These are phyloP conservation scores for Argopecten irradians DNA, from an alignment of 1,140 invertebrate genomes.

Conservation along the genomic window DNA sequence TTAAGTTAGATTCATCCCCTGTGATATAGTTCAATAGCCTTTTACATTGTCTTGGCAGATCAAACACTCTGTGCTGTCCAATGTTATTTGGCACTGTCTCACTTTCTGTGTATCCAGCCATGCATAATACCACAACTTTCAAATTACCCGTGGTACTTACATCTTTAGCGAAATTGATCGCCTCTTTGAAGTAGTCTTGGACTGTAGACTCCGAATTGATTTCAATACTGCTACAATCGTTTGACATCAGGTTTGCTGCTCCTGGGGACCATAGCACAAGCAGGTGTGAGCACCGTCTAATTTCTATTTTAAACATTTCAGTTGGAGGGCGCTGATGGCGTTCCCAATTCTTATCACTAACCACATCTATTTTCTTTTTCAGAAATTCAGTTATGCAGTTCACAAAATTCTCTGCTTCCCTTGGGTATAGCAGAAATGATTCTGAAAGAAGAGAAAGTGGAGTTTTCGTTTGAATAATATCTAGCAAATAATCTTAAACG, in stretches of 20 bases:
- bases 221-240: background rate
- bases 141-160: background rate
- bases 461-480: no score
- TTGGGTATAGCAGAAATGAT: background rate
- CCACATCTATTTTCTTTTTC: background rate
- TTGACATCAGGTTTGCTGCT: background rate
- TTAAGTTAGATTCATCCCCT: background rate
- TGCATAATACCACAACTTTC: background rate
- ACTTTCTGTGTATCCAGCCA: background rate
- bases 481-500: no score
- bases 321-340: background rate
- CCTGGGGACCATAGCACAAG: background rate
- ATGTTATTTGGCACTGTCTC: background rate
- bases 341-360: background rate
- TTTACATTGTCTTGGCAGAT: background rate
- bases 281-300: background rate
- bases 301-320: background rate
- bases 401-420: background rate
- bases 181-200: slow-evolving; percentile 3
- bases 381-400: background rate
- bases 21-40: background rate
- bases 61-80: background rate
- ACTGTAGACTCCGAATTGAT: background rate
- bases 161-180: background rate
- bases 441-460: background rate